Percentiles rank a stretch among this genome's conserved stretches.
These are phyloP conservation scores for Standfussiana lucernea DNA, from an alignment of 2,888 invertebrate genomes.

Conservation along the genomic window DNA sequence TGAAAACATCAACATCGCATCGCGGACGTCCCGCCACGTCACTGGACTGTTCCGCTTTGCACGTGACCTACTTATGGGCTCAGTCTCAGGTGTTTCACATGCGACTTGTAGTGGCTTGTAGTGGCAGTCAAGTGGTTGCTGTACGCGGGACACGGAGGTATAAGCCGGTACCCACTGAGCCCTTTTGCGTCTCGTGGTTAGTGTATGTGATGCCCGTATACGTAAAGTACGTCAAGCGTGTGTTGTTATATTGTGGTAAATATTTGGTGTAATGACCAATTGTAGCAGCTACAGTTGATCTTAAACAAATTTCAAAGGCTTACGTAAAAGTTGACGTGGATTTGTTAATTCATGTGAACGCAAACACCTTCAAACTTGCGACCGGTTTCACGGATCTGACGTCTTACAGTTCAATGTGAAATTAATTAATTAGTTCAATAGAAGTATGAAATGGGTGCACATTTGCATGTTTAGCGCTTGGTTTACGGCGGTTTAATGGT, in stretches of 20 bases:
- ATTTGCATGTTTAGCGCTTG: neutral
- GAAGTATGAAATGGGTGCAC: slow-evolving; percentile 2
- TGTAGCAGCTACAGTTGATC: neutral
- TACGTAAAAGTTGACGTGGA: slow-evolving; percentile 17
- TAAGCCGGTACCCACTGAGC: neutral
- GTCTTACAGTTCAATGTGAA: slow-evolving; percentile 34
- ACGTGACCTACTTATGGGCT: too few relatives aligned
- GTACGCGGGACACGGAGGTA: too few relatives aligned
- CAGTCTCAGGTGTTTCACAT: too few relatives aligned
- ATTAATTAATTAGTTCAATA: slow-evolving; percentile 20
- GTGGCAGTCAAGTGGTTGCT: too few relatives aligned
- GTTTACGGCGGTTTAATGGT: slow-evolving; percentile 11
- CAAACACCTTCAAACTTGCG: slow-evolving; percentile 39
- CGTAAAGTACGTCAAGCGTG: neutral
- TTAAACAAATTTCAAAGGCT: neutral
- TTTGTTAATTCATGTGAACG: slow-evolving; percentile 39
- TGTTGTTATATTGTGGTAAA: neutral
- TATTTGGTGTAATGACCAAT: neutral
- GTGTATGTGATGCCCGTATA: neutral
- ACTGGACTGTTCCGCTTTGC: too few relatives aligned
- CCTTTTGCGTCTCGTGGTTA: neutral
- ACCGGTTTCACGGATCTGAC: slow-evolving; percentile 6
- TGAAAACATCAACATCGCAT: neutral
- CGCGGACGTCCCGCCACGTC: neutral
- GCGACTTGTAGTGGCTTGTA: too few relatives aligned